Evolutionary conservation across 2,888 invertebrate species (phyloP).

Genomic region (Epicampocera succincta): DNA sequence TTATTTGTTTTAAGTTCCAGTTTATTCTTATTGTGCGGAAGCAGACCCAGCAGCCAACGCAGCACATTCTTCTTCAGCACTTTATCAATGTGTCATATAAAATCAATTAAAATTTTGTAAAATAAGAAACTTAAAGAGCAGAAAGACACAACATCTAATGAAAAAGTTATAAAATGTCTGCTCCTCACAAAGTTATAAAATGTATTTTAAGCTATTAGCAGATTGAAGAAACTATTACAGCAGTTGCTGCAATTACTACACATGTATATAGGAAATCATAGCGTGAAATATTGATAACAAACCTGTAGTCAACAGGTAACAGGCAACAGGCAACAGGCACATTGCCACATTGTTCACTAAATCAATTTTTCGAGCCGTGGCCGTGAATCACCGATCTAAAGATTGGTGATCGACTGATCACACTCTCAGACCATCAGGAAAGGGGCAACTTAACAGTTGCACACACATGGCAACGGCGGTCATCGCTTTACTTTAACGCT

Average conservation of each 20-base stretch:
- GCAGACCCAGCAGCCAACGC: too few species aligned
- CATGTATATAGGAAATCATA: not conserved
- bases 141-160: too few species aligned
- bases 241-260: slow-evolving; percentile 11
- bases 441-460: too few species aligned
- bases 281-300: slow-evolving; percentile 1
- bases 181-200: not conserved
- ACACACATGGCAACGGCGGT: too few species aligned
- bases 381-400: slow-evolving; percentile 3
- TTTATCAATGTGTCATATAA: not conserved
- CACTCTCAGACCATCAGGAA: too few species aligned
- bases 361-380: slow-evolving; percentile 44
- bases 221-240: slow-evolving; percentile 4
- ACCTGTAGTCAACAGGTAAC: slow-evolving; percentile 6
- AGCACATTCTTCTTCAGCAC: too few species aligned
- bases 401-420: not conserved
- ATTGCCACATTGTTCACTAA: slow-evolving; percentile 27
- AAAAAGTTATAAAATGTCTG: too few species aligned
- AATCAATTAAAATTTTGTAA: slow-evolving; percentile 12
- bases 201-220: not conserved
- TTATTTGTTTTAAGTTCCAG: too few species aligned
- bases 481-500: too few species aligned
- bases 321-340: not conserved
- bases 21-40: too few species aligned
- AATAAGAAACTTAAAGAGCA: not conserved